Evolutionary conservation across 92 coral and sea anemone genomes (phyloP).

Genomic region (Montipora capitata): DNA sequence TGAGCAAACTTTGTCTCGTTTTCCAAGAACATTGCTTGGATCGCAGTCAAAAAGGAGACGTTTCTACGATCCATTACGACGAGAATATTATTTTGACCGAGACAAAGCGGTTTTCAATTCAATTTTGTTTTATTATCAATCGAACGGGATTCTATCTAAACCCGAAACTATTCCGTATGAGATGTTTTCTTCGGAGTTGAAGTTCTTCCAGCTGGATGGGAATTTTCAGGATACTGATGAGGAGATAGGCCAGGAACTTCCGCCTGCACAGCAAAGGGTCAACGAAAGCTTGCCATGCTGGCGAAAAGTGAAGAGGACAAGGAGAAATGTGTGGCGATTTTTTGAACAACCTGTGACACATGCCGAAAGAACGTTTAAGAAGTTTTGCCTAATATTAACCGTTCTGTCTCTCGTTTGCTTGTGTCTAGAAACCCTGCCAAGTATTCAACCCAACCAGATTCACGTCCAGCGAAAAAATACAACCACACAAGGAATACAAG

Average conservation of each 20-base stretch:
- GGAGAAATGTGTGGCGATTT: slow-evolving; percentile 79
- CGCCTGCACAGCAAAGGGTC: neutral
- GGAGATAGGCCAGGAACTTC: neutral
- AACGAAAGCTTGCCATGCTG: slow-evolving; percentile 12
- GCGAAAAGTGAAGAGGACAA: slow-evolving; percentile 16
- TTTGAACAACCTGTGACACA: slow-evolving; percentile 83
- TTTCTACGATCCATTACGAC: slow-evolving; percentile 73
- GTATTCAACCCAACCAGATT: slow-evolving; percentile 32
- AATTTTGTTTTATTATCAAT: slow-evolving; percentile 90
- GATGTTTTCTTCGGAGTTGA: slow-evolving; percentile 80
- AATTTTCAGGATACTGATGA: slow-evolving; percentile 47
- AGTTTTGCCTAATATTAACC: slow-evolving; percentile 70
- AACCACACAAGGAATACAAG: slow-evolving; percentile 27
- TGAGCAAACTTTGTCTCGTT: slow-evolving; percentile 86
- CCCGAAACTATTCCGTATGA: slow-evolving; percentile 93
- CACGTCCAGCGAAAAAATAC: slow-evolving; percentile 21
- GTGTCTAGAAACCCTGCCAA: slow-evolving; percentile 86
- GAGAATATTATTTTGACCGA: slow-evolving; percentile 87
- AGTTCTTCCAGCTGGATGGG: slow-evolving; percentile 86
- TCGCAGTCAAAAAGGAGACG: slow-evolving; percentile 76
- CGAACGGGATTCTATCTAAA: slow-evolving; percentile 86
- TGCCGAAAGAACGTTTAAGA: slow-evolving; percentile 67
- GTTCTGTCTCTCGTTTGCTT: slow-evolving; percentile 78
- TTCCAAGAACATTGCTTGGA: slow-evolving; percentile 87
- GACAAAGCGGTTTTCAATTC: slow-evolving; percentile 87